Evolutionary conservation across 2,797 vertebrate genomes (phyloP).

Genomic region (Enteromius radiatus): DNA sequence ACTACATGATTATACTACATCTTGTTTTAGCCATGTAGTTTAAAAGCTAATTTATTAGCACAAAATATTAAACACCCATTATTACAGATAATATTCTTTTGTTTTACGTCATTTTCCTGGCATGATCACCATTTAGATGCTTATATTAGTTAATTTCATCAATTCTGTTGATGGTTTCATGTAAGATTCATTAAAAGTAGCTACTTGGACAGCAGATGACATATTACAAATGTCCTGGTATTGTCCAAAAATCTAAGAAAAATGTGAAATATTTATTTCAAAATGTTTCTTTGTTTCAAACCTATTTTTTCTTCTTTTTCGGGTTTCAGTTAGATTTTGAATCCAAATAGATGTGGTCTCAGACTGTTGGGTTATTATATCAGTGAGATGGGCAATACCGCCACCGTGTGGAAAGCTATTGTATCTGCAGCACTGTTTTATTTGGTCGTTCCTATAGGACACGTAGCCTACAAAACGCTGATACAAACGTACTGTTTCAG

Average conservation of each 20-base stretch:
- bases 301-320: background rate
- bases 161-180: background rate
- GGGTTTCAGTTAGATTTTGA: background rate
- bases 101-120: too few species aligned
- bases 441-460: background rate
- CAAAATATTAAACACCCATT: background rate
- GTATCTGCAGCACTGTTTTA: background rate
- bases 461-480: too few species aligned
- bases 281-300: background rate
- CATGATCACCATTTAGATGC: background rate
- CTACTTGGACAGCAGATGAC: background rate
- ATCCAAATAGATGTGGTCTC: background rate
- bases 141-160: background rate
- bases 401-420: conserved; percentile 28
- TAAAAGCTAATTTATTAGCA: background rate
- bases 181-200: background rate
- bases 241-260: background rate
- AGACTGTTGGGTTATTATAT: background rate
- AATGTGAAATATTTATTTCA: background rate
- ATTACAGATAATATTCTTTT: too few species aligned
- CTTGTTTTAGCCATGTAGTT: background rate
- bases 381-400: conserved; percentile 14
- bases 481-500: background rate
- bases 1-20: background rate
- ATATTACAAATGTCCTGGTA: background rate